phyloP scores from a whole-genome alignment of 2,888 invertebrate species.

The Plagodis dolabraria region DNA sequence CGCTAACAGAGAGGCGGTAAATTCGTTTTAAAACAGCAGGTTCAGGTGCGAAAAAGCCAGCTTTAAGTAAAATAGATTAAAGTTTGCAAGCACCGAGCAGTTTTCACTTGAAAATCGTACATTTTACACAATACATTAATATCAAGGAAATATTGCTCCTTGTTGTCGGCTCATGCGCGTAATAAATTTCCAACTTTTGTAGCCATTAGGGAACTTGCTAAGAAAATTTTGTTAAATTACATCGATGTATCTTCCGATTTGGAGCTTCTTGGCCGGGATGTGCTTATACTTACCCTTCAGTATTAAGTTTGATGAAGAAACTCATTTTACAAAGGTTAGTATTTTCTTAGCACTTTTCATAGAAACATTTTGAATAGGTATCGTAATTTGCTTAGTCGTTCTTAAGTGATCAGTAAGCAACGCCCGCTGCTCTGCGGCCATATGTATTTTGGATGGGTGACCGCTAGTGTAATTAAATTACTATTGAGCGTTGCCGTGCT shows the following conservation, averaged over 20 bases:
- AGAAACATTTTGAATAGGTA: no score
- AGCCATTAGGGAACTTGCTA: constrained; percentile 21
- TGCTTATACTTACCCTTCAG: not conserved
- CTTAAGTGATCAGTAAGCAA: no score
- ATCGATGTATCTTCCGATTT: constrained; percentile 20
- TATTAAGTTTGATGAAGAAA: no score
- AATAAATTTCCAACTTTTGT: constrained; percentile 19
- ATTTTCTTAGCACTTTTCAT: no score
- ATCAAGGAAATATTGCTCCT: constrained; percentile 41
- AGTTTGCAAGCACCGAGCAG: constrained; percentile 50
- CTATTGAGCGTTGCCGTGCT: no score
- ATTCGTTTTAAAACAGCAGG: constrained; percentile 75
- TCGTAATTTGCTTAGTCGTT: no score
- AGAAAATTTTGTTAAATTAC: constrained; percentile 25
- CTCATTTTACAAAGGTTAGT: no score
- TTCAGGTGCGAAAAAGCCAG: constrained; percentile 76
- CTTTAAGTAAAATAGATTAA: constrained; percentile 77
- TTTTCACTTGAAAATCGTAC: constrained; percentile 44
- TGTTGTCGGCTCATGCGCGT: constrained; percentile 25
- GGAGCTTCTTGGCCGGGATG: constrained; percentile 1
- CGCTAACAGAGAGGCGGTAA: constrained; percentile 68
- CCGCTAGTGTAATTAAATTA: no score
- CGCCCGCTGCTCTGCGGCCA: no score
- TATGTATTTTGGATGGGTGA: no score
- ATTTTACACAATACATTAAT: constrained; percentile 44